Conservation (phyloP, 2,888 invertebrate genomes). For the Cryptocheilus praepositus region DNA sequence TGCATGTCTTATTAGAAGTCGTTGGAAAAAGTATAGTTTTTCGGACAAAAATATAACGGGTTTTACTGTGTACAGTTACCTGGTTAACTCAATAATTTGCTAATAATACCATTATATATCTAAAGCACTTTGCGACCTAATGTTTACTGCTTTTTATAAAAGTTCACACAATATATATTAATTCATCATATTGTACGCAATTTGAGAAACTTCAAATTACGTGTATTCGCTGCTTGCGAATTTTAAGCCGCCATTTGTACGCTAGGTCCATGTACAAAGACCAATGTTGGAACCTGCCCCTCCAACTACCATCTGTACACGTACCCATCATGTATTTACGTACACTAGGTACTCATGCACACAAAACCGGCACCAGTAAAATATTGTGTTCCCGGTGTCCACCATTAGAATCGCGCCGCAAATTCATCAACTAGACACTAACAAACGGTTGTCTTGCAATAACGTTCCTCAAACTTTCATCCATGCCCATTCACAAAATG, state of each 20-base stretch:
- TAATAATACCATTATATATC: too few relatives aligned
- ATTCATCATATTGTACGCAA: too few relatives aligned
- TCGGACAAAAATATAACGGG: too few relatives aligned
- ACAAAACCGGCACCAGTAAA: slow-evolving; percentile 13
- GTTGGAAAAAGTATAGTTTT: too few relatives aligned
- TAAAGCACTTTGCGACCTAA: too few relatives aligned
- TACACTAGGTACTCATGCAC: slow-evolving; percentile 24
- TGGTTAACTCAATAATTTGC: too few relatives aligned
- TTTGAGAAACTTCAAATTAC: background rate
- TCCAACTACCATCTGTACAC: slow-evolving; percentile 40
- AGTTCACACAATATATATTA: too few relatives aligned
- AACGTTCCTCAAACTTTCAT: background rate
- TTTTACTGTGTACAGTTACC: too few relatives aligned
- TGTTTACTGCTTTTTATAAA: too few relatives aligned
- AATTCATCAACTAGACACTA: background rate
- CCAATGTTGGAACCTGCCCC: slow-evolving; percentile 53
- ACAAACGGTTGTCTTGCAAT: background rate
- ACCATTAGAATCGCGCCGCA: slow-evolving; percentile 23
- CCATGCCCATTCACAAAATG: too few relatives aligned
- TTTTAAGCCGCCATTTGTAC: slow-evolving; percentile 67
- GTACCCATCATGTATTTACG: slow-evolving; percentile 20
- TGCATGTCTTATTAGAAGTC: too few relatives aligned
- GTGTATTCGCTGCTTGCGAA: slow-evolving; percentile 32
- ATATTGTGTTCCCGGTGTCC: slow-evolving; percentile 19
- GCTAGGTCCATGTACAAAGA: slow-evolving; percentile 57